These are phyloP conservation scores for Nothura maculosa DNA, from an alignment of 2,797 vertebrate genomes.

Conservation along the genomic window DNA sequence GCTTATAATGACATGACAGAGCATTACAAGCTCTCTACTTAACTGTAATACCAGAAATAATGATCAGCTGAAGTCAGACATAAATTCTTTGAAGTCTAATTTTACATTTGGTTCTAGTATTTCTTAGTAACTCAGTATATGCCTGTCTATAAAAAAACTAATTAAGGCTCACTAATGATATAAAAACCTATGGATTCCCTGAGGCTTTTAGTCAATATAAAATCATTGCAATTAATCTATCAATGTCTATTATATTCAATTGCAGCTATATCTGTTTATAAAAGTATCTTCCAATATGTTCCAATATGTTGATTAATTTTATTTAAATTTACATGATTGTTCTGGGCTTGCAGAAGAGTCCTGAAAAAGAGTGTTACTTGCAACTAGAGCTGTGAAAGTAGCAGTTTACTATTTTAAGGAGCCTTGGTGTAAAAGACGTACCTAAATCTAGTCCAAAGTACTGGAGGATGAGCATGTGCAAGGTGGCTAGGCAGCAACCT, in stretches of 20 bases:
- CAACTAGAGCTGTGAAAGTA: neutral
- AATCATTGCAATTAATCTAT: neutral
- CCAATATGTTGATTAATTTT: neutral
- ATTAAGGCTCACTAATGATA: neutral
- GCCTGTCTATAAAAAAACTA: neutral
- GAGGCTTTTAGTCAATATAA: neutral
- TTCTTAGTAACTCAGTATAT: neutral
- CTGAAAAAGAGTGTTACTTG: neutral
- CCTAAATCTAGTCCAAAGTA: neutral
- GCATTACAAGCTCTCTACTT: neutral
- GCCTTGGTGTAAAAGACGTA: neutral
- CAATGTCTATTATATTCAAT: no score
- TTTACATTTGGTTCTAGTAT: neutral
- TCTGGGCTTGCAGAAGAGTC: neutral
- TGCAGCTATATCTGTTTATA: neutral
- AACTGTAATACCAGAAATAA: neutral
- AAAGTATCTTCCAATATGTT: neutral
- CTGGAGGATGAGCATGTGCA: neutral
- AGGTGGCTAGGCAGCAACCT: neutral
- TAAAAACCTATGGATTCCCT: neutral
- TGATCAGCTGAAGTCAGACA: neutral
- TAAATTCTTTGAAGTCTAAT: neutral
- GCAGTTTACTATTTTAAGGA: neutral
- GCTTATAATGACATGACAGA: neutral
- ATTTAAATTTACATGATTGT: fast-evolving